Conservation (phyloP, 1,140 invertebrate genomes). For the Drosophila malerkotliana region DNA sequence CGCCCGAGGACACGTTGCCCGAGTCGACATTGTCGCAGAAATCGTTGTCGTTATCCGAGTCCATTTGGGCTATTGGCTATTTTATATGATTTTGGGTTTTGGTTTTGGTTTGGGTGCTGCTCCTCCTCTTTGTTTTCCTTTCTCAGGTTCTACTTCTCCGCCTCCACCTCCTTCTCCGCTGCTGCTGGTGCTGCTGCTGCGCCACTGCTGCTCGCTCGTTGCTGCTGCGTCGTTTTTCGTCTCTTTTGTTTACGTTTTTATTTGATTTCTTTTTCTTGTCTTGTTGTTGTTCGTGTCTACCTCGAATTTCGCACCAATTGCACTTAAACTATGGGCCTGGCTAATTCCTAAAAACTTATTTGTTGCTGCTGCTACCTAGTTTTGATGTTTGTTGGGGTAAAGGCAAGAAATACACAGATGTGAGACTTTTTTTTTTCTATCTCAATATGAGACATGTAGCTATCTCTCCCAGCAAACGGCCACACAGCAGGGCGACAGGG, state of each 20-base stretch:
- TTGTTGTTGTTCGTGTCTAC: neutral
- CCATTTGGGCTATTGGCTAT: conserved; percentile 86
- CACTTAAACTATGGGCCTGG: conserved; percentile 19
- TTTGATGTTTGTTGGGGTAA: conserved; percentile 6
- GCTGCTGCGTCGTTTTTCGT: conserved; percentile 14
- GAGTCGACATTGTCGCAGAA: conserved; percentile 94
- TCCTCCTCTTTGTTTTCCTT: conserved; percentile 16
- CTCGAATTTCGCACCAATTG: conserved; percentile 14
- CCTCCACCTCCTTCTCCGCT: neutral
- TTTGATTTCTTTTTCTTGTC: conserved; percentile 15
- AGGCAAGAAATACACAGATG: conserved; percentile 16
- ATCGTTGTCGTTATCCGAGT: conserved; percentile 92
- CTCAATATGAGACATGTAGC: conserved; percentile 1
- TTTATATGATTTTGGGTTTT: too few species aligned
- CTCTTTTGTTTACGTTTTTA: conserved; percentile 47
- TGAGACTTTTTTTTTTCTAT: conserved; percentile 17
- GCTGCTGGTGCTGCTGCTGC: neutral
- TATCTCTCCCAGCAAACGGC: conserved; percentile 14
- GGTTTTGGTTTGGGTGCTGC: neutral
- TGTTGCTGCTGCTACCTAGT: conserved; percentile 1
- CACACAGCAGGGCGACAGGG: conserved; percentile 3
- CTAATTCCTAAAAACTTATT: neutral
- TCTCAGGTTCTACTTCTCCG: conserved; percentile 1
- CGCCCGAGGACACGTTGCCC: conserved; percentile 95
- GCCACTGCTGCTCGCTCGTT: conserved; percentile 2